Evolutionary conservation across 2,113 vertebrate species (phyloP).

Genomic region (Paramisgurnus dabryanus): DNA sequence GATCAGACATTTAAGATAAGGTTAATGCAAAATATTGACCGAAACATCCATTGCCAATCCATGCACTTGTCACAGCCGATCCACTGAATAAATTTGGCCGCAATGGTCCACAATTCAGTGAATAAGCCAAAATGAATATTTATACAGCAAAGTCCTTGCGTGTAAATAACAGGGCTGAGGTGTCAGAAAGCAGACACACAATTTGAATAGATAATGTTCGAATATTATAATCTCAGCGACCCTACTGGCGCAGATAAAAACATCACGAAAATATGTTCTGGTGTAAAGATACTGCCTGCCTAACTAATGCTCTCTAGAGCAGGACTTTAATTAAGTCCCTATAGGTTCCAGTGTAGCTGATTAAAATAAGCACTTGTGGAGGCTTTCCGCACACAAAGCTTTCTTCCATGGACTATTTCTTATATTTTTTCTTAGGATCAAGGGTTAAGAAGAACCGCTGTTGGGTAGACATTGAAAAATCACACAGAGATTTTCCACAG

Average conservation of each 20-base stretch:
- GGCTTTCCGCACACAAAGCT: slow-evolving; percentile 38
- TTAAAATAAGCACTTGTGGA: slow-evolving; percentile 70
- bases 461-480: slow-evolving; percentile 51
- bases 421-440: slow-evolving; percentile 16
- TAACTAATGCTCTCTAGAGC: slow-evolving; percentile 66
- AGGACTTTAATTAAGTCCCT: slow-evolving; percentile 78
- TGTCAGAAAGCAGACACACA: slow-evolving; percentile 43
- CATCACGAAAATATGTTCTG: slow-evolving; percentile 51
- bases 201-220: slow-evolving; percentile 53
- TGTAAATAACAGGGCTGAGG: slow-evolving; percentile 39
- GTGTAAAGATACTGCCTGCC: slow-evolving; percentile 59
- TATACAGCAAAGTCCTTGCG: slow-evolving; percentile 41
- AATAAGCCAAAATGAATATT: slow-evolving; percentile 37
- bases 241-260: slow-evolving; percentile 57
- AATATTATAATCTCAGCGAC: slow-evolving; percentile 48
- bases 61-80: slow-evolving; percentile 10
- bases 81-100: slow-evolving; percentile 32
- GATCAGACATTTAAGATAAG: slow-evolving; percentile 2
- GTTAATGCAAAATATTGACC: slow-evolving; percentile 12
- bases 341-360: slow-evolving; percentile 70
- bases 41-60: slow-evolving; percentile 14
- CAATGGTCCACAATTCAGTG: slow-evolving; percentile 21
- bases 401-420: slow-evolving; percentile 15
- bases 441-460: slow-evolving; percentile 40
- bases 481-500: slow-evolving; percentile 43